A percentile compares a stretch with the other conserved stretches of the same genome.
phyloP scores from a whole-genome alignment of 2,888 invertebrate genomes.

The Dicroscelio sp. region DNA sequence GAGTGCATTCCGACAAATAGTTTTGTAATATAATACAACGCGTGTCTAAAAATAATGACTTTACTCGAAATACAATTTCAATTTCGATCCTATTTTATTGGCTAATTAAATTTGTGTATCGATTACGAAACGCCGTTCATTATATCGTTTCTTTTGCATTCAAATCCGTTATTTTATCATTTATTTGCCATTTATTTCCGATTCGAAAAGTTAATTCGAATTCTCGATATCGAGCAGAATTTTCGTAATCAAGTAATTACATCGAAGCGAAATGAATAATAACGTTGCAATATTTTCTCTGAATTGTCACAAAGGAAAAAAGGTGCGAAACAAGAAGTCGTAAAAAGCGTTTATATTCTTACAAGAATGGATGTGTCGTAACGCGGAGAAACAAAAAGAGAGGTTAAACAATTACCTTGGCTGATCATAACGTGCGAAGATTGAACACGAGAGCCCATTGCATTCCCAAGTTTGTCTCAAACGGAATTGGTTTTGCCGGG shows the following conservation, averaged over 20 bases:
- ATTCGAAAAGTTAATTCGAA: no score
- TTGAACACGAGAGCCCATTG: not conserved
- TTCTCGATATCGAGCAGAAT: no score
- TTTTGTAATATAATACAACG: conserved; percentile 41
- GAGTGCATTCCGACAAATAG: conserved; percentile 27
- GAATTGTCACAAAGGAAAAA: no score
- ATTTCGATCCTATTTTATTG: not conserved
- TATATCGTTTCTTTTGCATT: no score
- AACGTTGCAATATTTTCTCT: no score
- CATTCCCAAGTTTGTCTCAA: not conserved
- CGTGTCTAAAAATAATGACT: conserved; percentile 33
- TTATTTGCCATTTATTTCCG: no score
- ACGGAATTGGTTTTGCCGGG: not conserved
- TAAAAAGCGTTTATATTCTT: conserved; percentile 40
- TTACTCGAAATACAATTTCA: not conserved
- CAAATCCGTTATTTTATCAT: no score
- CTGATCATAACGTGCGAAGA: conserved; percentile 35
- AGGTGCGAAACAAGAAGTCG: not conserved
- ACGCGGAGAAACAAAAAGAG: conserved; percentile 32
- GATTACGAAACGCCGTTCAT: no score
- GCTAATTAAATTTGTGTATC: no score
- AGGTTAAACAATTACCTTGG: conserved; percentile 58
- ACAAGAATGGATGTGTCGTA: conserved; percentile 47
- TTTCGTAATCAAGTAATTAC: no score
- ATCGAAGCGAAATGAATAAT: no score